Conservation (phyloP, 2,888 invertebrate genomes). For the Dolomedes plantarius region DNA sequence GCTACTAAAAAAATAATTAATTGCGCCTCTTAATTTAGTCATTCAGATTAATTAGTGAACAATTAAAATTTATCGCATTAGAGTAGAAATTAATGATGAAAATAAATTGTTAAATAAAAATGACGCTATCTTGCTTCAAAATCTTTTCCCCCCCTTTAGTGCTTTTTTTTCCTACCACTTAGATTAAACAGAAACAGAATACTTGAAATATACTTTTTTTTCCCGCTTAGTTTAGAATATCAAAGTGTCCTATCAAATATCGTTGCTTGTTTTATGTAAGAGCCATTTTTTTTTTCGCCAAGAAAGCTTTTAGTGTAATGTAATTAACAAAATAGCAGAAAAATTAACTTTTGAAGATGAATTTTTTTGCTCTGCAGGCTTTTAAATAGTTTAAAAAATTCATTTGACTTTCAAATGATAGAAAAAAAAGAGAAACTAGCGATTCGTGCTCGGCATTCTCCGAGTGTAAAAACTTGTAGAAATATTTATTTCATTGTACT, state of each 20-base stretch:
- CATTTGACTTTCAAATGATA: conserved; percentile 62
- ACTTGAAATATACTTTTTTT: conserved; percentile 20
- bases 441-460: background rate
- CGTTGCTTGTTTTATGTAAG: conserved; percentile 36
- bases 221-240: conserved; percentile 28
- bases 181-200: conserved; percentile 23
- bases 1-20: conserved; percentile 29
- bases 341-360: conserved; percentile 56
- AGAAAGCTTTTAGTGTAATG: conserved; percentile 60
- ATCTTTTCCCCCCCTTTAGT: conserved; percentile 22
- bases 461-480: background rate
- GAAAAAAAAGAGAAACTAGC: conserved; percentile 33
- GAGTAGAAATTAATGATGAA: conserved; percentile 68
- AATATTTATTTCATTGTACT: conserved; percentile 3
- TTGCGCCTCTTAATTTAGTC: conserved; percentile 59
- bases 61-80: conserved; percentile 70
- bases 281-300: conserved; percentile 33
- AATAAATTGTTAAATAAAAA: conserved; percentile 67
- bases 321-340: conserved; percentile 61
- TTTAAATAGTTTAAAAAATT: conserved; percentile 53
- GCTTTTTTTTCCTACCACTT: conserved; percentile 1
- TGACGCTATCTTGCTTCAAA: conserved; percentile 28
- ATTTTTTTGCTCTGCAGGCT: conserved; percentile 27
- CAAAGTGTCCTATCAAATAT: conserved; percentile 55
- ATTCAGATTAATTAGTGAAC: conserved; percentile 70